A percentile compares a stretch with the other conserved stretches of the same genome.
phyloP scores from a whole-genome alignment of 2,113 vertebrate species.

The Lampris incognitus region DNA sequence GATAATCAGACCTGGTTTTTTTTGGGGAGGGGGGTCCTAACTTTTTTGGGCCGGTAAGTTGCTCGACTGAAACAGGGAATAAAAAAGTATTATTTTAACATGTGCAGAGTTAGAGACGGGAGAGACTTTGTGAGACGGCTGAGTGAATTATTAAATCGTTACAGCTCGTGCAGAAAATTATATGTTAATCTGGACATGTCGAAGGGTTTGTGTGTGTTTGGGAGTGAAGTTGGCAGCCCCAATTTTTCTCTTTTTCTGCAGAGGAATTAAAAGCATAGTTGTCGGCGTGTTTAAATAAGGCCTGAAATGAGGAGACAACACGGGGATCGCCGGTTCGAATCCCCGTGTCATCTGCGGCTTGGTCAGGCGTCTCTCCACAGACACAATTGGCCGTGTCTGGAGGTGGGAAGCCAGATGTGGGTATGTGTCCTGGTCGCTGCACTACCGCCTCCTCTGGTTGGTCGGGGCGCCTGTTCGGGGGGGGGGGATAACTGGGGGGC shows the following conservation, averaged over 20 bases:
- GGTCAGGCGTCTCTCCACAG: too few relatives aligned
- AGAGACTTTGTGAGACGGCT: slow-evolving; percentile 76
- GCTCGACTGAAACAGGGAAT: neutral
- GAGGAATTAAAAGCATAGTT: slow-evolving; percentile 47
- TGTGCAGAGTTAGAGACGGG: slow-evolving; percentile 70
- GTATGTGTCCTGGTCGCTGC: too few relatives aligned
- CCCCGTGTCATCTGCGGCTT: too few relatives aligned
- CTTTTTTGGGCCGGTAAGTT: too few relatives aligned
- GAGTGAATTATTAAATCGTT: slow-evolving; percentile 78
- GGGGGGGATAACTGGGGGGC: too few relatives aligned
- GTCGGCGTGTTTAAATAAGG: slow-evolving; percentile 8
- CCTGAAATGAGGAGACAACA: too few relatives aligned
- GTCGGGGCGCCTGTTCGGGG: too few relatives aligned
- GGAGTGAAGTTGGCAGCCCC: neutral
- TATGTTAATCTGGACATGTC: slow-evolving; percentile 79
- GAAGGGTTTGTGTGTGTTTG: slow-evolving; percentile 65
- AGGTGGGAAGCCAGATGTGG: too few relatives aligned
- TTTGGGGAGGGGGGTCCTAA: slow-evolving; percentile 62
- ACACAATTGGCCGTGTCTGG: too few relatives aligned
- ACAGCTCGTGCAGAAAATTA: slow-evolving; percentile 77
- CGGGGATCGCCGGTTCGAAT: too few relatives aligned
- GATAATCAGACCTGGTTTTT: slow-evolving; percentile 92
- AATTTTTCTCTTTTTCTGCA: neutral
- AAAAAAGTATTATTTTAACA: slow-evolving; percentile 65
- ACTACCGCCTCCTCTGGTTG: too few relatives aligned